Evolutionary conservation across 2,113 vertebrate genomes (phyloP).

Genomic region (Anolis carolinensis): DNA sequence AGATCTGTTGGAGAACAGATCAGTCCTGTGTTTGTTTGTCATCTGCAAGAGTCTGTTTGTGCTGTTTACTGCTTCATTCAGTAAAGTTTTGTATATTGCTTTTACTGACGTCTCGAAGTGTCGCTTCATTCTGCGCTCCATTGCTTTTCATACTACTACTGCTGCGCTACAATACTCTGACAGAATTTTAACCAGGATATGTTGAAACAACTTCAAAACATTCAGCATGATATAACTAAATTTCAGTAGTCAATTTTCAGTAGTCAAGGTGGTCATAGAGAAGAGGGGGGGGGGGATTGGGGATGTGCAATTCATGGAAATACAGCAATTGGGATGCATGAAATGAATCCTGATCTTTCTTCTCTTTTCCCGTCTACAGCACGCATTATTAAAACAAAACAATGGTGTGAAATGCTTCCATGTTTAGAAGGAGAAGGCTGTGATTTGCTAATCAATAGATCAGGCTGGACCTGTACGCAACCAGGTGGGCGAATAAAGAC

Average conservation of each 20-base stretch:
- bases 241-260: not conserved
- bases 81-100: no score
- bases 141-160: no score
- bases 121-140: no score
- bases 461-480: conserved; percentile 99
- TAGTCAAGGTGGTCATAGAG: not conserved
- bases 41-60: no score
- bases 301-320: not conserved
- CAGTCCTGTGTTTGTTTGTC: no score
- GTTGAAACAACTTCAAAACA: not conserved
- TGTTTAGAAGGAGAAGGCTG: conserved; percentile 98
- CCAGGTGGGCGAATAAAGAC: conserved; percentile 97
- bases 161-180: no score
- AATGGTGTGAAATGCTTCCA: conserved; percentile 99
- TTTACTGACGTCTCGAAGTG: no score
- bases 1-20: no score
- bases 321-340: conserved; percentile 34
- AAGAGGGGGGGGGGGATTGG: not conserved
- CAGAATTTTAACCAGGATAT: not conserved
- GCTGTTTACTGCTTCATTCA: no score
- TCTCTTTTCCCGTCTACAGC: conserved; percentile 75
- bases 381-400: conserved; percentile 92
- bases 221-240: not conserved
- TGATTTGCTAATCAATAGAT: conserved; percentile 95
- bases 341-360: conserved; percentile 51